phyloP scores from a whole-genome alignment of 1,140 invertebrate genomes.

The Euwallacea fornicatus region DNA sequence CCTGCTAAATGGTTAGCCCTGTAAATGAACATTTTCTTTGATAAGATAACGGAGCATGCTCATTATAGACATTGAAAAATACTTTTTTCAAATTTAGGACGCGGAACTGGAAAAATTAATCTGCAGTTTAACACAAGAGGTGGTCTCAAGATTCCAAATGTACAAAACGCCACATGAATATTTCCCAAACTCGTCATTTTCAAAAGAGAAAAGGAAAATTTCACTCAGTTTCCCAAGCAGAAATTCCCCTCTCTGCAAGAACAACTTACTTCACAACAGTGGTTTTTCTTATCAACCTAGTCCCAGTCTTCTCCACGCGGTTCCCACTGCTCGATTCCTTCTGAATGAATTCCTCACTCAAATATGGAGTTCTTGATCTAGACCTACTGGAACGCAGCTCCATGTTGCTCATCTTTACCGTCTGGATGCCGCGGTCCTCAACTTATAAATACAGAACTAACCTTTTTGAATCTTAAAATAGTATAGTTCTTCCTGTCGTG shows the following conservation, averaged over 20 bases:
- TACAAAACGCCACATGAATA: too few relatives aligned
- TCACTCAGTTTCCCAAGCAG: too few relatives aligned
- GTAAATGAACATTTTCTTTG: too few relatives aligned
- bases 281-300: constrained; percentile 37
- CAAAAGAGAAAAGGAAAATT: background rate
- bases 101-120: too few relatives aligned
- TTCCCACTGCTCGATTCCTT: constrained; percentile 58
- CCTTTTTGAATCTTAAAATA: constrained; percentile 23
- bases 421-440: background rate
- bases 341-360: constrained; percentile 58
- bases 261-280: constrained; percentile 34
- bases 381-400: constrained; percentile 55
- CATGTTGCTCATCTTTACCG: constrained; percentile 39
- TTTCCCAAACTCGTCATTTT: too few relatives aligned
- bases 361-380: constrained; percentile 64
- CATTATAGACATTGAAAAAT: too few relatives aligned
- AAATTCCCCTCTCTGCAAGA: background rate
- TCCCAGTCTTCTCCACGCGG: constrained; percentile 52
- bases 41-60: too few relatives aligned
- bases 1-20: too few relatives aligned
- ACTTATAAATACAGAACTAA: constrained; percentile 23
- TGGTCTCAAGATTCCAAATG: too few relatives aligned
- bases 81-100: too few relatives aligned
- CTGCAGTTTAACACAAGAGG: too few relatives aligned
- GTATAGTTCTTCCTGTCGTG: background rate